Conservation (phyloP, 2,797 vertebrate species). For the Notolepis coatsorum region DNA sequence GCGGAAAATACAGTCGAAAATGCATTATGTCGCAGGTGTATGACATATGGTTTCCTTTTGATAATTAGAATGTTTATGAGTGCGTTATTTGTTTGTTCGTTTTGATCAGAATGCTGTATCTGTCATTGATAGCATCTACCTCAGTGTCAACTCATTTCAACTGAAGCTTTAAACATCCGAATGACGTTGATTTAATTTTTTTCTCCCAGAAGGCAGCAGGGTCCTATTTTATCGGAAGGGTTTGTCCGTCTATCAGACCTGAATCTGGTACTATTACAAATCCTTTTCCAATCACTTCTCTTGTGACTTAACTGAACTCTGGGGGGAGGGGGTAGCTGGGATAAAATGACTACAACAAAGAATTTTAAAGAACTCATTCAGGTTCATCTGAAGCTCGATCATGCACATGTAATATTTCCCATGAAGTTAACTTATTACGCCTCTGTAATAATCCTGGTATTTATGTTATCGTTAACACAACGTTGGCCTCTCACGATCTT, state of each 20-base stretch:
- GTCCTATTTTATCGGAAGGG: background rate
- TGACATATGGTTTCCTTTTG: conserved; percentile 28
- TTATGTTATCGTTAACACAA: background rate
- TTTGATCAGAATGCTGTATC: conserved; percentile 78
- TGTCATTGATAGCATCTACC: conserved; percentile 76
- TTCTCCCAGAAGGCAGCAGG: background rate
- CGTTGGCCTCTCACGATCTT: conserved; percentile 2
- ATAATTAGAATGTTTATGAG: conserved; percentile 53
- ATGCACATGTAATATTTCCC: background rate
- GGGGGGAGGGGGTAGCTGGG: background rate
- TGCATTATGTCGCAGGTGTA: conserved; percentile 35
- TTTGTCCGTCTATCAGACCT: conserved; percentile 16
- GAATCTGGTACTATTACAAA: background rate
- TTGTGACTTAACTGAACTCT: background rate
- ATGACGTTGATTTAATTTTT: background rate
- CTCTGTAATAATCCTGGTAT: conserved; percentile 9
- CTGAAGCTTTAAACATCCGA: conserved; percentile 62
- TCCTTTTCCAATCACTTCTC: background rate
- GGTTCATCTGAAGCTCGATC: background rate
- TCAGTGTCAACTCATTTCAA: conserved; percentile 69
- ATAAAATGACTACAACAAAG: conserved; percentile 20
- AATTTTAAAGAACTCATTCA: background rate
- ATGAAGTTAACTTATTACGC: background rate
- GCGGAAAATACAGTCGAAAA: conserved; percentile 22
- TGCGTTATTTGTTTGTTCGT: conserved; percentile 37